phyloP scores from a whole-genome alignment of 2,888 invertebrate species.

The Drosophila eohydei region DNA sequence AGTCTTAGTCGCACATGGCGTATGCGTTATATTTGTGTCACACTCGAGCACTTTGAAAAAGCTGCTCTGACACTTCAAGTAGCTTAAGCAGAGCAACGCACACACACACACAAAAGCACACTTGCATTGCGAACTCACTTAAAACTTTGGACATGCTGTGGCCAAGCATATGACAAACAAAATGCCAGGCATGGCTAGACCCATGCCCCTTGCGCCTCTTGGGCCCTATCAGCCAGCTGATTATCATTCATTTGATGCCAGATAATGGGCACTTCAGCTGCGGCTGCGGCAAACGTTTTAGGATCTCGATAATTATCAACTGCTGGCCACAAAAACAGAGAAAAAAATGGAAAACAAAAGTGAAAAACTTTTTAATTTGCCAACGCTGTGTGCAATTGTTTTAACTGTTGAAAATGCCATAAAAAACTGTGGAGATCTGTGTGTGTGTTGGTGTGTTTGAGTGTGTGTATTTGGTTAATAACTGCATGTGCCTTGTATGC shows the following conservation, averaged over 20 bases:
- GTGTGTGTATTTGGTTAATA: constrained; percentile 55
- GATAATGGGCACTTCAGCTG: constrained; percentile 34
- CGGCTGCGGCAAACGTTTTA: constrained; percentile 35
- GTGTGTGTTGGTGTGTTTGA: neutral
- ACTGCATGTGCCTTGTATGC: constrained; percentile 54
- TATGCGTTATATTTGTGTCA: constrained; percentile 22
- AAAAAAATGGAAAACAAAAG: constrained; percentile 7
- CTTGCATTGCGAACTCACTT: constrained; percentile 8
- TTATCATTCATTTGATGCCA: constrained; percentile 38
- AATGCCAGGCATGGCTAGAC: neutral
- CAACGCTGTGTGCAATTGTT: constrained; percentile 41
- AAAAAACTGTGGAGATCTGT: neutral
- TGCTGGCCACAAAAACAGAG: constrained; percentile 4
- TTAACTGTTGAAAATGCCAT: constrained; percentile 29
- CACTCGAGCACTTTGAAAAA: constrained; percentile 15
- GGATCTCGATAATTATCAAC: constrained; percentile 37
- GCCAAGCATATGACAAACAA: constrained; percentile 34
- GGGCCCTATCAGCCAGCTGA: constrained; percentile 23
- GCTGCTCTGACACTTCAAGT: constrained; percentile 14
- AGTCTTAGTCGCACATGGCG: constrained; percentile 7
- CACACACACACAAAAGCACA: neutral
- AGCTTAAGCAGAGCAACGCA: constrained; percentile 12
- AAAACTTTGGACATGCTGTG: constrained; percentile 45
- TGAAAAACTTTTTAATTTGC: constrained; percentile 35
- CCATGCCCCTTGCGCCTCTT: neutral